Percentiles rank a stretch among this genome's conserved stretches.
These are phyloP conservation scores for Lytechinus variegatus DNA, from an alignment of 35 echinoderm and acorn worm species.

Conservation along the genomic window DNA sequence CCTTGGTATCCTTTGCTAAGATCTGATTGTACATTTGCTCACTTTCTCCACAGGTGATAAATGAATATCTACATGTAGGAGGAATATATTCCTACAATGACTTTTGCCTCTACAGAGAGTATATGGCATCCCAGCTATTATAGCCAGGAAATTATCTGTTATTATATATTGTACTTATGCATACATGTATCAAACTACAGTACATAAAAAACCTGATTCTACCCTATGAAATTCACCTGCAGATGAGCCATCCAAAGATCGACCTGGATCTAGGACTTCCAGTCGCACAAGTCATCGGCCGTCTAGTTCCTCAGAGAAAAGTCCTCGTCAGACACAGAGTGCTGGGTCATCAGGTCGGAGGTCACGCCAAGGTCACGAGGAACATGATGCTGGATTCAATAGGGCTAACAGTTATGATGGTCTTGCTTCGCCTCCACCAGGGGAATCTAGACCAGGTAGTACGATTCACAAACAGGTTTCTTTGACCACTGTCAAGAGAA, in stretches of 20 bases:
- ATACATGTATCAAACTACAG: neutral
- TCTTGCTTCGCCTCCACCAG: neutral
- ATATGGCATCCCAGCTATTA: no score
- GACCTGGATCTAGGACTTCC: neutral
- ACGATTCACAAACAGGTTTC: conserved; percentile 5
- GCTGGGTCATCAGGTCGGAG: conserved; percentile 33
- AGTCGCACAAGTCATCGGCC: neutral
- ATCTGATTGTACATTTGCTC: no score
- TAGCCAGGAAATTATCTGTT: no score
- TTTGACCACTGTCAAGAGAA: conserved; percentile 29
- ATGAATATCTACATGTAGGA: no score
- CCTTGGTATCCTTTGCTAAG: no score
- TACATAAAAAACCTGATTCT: neutral
- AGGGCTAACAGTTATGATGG: neutral
- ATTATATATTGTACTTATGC: no score
- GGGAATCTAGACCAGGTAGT: neutral
- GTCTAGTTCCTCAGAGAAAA: neutral
- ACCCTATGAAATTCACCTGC: neutral
- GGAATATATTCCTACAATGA: no score
- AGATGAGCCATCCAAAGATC: neutral
- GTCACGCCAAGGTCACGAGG: neutral
- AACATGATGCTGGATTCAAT: neutral
- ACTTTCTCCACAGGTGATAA: no score
- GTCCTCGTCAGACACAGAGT: conserved; percentile 8
- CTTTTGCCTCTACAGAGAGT: no score